Conservation (phyloP, 1,140 invertebrate species). For the Harlomillsia oculata region DNA sequence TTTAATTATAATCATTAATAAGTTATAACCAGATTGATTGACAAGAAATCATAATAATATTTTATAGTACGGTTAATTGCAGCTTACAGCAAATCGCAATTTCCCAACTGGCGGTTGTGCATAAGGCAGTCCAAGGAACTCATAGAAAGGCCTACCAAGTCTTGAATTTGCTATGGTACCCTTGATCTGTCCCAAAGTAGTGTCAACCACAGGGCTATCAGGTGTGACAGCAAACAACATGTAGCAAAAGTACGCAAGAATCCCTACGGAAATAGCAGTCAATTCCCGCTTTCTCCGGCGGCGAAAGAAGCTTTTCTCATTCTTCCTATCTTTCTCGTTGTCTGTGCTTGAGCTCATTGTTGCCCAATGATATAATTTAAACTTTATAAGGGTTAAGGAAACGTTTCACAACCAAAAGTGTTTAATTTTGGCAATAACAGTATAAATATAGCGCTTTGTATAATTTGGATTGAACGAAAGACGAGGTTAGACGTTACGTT, state of each 20-base stretch:
- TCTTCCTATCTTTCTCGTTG: no score
- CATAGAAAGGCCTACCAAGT: conserved; percentile 12
- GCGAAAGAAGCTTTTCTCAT: conserved; percentile 20
- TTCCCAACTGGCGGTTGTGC: conserved; percentile 14
- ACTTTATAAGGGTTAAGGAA: no score
- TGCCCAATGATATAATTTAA: no score
- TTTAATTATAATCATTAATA: neutral
- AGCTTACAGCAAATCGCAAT: conserved; percentile 19
- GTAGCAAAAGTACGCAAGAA: conserved; percentile 18
- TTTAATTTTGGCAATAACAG: no score
- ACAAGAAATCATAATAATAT: neutral
- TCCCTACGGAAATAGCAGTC: conserved; percentile 8
- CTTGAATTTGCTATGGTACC: conserved; percentile 8
- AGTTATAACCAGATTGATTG: no score
- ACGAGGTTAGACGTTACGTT: no score
- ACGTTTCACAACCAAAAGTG: no score
- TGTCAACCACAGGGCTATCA: conserved; percentile 17
- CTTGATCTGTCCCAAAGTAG: conserved; percentile 9
- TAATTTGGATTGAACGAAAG: no score
- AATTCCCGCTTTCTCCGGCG: conserved; percentile 14
- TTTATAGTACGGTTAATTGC: neutral
- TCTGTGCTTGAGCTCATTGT: no score
- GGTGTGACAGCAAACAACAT: conserved; percentile 8
- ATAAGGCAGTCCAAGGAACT: conserved; percentile 22
- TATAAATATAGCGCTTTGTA: no score